Base-by-base conservation (phyloP, 2,113 vertebrate genomes). In the Todiramphus chloris region DNA sequence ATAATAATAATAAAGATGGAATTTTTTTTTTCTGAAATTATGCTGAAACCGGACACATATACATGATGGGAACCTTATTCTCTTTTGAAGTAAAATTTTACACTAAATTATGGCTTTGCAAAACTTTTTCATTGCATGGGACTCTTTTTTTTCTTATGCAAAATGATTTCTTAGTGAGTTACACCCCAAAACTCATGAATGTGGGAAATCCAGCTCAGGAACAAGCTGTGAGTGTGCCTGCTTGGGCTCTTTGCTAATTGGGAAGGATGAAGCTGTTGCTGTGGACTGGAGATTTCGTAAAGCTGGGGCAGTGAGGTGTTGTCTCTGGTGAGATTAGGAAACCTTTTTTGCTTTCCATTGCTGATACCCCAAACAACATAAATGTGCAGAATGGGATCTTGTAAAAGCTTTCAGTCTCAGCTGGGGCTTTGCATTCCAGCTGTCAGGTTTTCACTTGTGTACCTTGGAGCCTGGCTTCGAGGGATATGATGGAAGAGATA, bases 401-500 rank as follows among this genome's bases (percentile, higher is more conserved):
- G 78, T 59, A 78, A 93, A 90, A 90, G 46, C 74, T 90, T 73
- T 95, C 80, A 51, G 17, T 92, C 90, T 92, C 69, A 94, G 70
- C 53, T 66, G 51, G 91, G 83, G 83, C 72, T 94, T 96, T 95
- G 89, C 90, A 90, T 96, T 97, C 94, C 95, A 95, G 68, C 91
- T 91, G 88, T 93, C 93, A 94, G 77, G 51, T 95, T 96, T 89
- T 89, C 21, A 92, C 91, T 96, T 94, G 86, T 96, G 96, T 96
- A 92, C 91, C 96, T 97, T 85, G 94, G 78, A 95, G 93, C 80
- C 64, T 93, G 46, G 70, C 91, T 97, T 94, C 62, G 66, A 93
- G 90, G 85, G 80, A 83, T 85, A 81, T 0, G 19, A 85, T 66
- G 70, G 78, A 90, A 92, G 35, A 93, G 67, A 81, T 96, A 95